These are phyloP conservation scores for Tachina grossa DNA, from an alignment of 2,888 invertebrate genomes.

Conservation along the genomic window DNA sequence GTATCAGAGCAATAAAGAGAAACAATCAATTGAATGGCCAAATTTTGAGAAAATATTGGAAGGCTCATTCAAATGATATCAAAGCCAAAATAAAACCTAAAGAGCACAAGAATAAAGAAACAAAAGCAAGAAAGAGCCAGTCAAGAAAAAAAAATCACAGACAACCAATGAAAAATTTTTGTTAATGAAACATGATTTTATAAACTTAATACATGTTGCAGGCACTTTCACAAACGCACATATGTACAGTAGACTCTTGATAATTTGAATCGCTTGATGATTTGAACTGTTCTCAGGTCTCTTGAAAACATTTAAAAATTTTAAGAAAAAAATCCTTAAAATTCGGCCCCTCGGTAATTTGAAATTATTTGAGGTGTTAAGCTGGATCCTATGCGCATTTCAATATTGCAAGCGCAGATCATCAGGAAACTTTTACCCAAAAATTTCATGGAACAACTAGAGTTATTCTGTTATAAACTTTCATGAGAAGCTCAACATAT, in stretches of 20 bases:
- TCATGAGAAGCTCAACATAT: too few species aligned
- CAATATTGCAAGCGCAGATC: too few species aligned
- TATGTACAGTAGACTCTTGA: neutral
- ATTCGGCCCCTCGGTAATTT: too few species aligned
- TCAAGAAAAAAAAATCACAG: conserved; percentile 80
- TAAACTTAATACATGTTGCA: conserved; percentile 69
- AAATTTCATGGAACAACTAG: too few species aligned
- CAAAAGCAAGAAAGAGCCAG: conserved; percentile 26
- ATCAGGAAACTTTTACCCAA: too few species aligned
- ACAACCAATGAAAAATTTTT: conserved; percentile 83
- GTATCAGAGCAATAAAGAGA: conserved; percentile 25
- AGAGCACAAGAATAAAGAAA: conserved; percentile 19
- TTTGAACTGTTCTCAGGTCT: too few species aligned
- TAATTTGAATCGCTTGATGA: too few species aligned
- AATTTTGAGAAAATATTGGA: conserved; percentile 54
- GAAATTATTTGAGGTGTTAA: too few species aligned
- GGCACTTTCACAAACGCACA: conserved; percentile 28
- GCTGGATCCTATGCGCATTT: too few species aligned
- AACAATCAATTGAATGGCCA: conserved; percentile 20
- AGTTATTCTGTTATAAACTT: too few species aligned
- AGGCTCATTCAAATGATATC: conserved; percentile 27
- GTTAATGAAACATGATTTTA: conserved; percentile 83
- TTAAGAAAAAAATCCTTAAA: too few species aligned
- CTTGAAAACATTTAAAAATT: too few species aligned
- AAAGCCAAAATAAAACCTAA: conserved; percentile 25